Percentiles rank a stretch among this genome's conserved stretches.
These are phyloP conservation scores for Drosophila sordidapex DNA, from an alignment of 2,888 invertebrate genomes.

Conservation along the genomic window DNA sequence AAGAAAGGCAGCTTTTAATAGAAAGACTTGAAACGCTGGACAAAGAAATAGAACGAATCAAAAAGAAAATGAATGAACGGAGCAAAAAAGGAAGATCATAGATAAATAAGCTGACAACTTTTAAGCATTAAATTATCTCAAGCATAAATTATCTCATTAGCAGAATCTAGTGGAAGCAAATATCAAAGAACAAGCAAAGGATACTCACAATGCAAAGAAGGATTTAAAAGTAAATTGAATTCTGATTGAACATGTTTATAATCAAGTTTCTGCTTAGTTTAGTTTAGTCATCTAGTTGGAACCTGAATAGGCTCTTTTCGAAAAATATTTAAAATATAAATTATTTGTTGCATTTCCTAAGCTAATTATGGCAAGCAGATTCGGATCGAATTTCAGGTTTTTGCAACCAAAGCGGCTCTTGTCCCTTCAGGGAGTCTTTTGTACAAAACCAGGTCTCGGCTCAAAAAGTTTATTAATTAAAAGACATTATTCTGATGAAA, in stretches of 20 bases:
- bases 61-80: conserved; percentile 26
- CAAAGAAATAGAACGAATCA: conserved; percentile 36
- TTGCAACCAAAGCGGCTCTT: background rate
- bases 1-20: conserved; percentile 28
- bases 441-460: background rate
- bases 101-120: background rate
- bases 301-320: background rate
- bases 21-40: conserved; percentile 35
- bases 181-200: background rate
- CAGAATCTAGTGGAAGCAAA: background rate
- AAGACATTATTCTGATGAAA: conserved; percentile 9
- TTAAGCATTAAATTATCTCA: no score
- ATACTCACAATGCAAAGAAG: background rate
- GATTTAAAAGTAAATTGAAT: background rate
- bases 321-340: background rate
- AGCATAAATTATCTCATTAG: background rate
- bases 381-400: background rate
- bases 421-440: background rate
- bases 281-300: background rate
- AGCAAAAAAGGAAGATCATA: background rate
- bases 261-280: background rate
- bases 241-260: background rate
- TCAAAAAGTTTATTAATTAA: background rate
- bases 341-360: background rate
- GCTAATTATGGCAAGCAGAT: background rate